A percentile compares a stretch with the other conserved stretches of the same genome.
phyloP scores from a whole-genome alignment of 2,888 invertebrate species.

The Ferrisia virgata region DNA sequence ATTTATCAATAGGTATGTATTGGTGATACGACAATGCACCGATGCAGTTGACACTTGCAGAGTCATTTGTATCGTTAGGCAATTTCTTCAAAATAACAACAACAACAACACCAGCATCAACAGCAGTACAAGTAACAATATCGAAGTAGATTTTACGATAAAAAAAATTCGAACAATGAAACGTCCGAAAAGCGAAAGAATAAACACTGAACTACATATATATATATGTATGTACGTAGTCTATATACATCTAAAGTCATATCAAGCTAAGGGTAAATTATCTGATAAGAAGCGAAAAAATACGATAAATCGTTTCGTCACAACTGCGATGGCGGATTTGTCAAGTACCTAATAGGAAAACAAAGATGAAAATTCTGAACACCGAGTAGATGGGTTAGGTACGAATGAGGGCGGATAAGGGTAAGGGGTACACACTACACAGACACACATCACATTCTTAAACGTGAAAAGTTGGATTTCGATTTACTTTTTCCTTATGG shows the following conservation, averaged over 20 bases:
- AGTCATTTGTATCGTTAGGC: not conserved
- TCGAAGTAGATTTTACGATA: not conserved
- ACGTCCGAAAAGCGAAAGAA: not conserved
- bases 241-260: not conserved
- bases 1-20: conserved; percentile 15
- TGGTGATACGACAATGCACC: not conserved
- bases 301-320: not conserved
- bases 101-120: too few species aligned
- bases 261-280: not conserved
- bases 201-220: not conserved
- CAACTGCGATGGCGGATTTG: not conserved
- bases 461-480: not conserved
- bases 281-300: not conserved
- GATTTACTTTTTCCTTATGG: conserved; percentile 30
- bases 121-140: not conserved
- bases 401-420: not conserved
- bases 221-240: too few species aligned
- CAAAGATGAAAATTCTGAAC: not conserved
- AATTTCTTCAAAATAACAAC: too few species aligned
- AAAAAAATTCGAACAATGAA: not conserved
- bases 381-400: not conserved
- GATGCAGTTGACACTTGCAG: not conserved
- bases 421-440: too few species aligned
- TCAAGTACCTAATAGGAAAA: not conserved
- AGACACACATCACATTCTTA: not conserved